These are phyloP conservation scores for Pantala flavescens DNA, from an alignment of 1,140 invertebrate genomes.

Conservation along the genomic window DNA sequence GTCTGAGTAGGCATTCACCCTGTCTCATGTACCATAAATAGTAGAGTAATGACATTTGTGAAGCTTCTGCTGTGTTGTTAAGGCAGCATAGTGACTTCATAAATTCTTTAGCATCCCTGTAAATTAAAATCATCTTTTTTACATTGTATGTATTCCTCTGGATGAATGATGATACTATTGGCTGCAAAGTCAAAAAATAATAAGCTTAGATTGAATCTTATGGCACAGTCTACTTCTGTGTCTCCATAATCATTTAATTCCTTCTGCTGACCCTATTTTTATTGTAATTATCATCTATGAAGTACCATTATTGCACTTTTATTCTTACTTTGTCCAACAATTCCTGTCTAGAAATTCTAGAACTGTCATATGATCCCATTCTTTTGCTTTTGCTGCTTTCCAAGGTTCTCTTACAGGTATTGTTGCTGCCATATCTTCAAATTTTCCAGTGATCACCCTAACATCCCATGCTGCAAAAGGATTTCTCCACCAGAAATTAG, in stretches of 20 bases:
- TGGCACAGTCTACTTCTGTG: no score
- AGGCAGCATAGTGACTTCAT: conserved; percentile 23
- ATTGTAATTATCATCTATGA: no score
- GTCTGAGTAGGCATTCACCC: conserved; percentile 30
- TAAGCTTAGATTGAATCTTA: no score
- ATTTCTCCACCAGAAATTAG: conserved; percentile 26
- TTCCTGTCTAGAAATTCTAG: conserved; percentile 22
- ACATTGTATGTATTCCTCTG: background rate
- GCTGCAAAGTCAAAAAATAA: no score
- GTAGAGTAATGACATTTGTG: conserved; percentile 35
- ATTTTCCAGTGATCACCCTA: conserved; percentile 28
- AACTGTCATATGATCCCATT: conserved; percentile 25
- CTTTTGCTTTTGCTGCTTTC: conserved; percentile 21
- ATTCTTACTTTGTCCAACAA: conserved; percentile 24
- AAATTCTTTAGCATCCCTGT: conserved; percentile 20
- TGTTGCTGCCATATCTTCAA: conserved; percentile 29
- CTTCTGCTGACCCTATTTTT: no score
- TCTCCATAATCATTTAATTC: no score
- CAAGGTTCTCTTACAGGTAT: conserved; percentile 21
- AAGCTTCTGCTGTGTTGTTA: conserved; percentile 26
- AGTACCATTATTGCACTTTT: no score
- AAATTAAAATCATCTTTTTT: conserved; percentile 11
- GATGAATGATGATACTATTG: no score
- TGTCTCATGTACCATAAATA: conserved; percentile 33
- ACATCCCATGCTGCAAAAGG: conserved; percentile 29